Evolutionary conservation across 1,140 invertebrate genomes (phyloP).

Genomic region (Heliconius hewitsoni): DNA sequence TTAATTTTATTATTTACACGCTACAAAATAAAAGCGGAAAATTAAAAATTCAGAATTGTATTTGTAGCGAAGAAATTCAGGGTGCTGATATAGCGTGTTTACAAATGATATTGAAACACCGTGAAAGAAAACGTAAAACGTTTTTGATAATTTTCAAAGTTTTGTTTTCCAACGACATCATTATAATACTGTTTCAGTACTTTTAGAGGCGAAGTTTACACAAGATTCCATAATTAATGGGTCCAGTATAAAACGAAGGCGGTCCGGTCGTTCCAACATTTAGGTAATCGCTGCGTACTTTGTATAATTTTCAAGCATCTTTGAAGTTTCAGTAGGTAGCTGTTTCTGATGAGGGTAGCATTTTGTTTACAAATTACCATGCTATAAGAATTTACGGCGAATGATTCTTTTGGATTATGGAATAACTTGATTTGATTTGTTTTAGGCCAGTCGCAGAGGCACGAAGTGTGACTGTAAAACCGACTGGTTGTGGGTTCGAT

Average conservation of each 20-base stretch:
- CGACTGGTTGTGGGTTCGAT: too few species aligned
- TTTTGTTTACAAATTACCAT: background rate
- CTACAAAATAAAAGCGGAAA: too few species aligned
- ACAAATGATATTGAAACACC: background rate
- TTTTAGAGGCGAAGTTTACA: background rate
- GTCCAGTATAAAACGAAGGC: background rate
- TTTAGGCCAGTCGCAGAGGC: too few species aligned
- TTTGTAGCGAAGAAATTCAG: too few species aligned
- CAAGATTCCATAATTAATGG: conserved; percentile 2
- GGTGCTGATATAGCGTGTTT: too few species aligned
- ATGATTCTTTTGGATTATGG: background rate
- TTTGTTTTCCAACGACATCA: conserved; percentile 1
- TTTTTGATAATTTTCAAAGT: background rate
- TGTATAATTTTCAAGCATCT: conserved; percentile 2
- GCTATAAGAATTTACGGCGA: conserved; percentile 4
- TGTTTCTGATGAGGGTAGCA: background rate
- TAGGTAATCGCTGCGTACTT: background rate
- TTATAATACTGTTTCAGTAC: conserved; percentile 3
- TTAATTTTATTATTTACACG: too few species aligned
- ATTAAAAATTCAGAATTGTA: too few species aligned
- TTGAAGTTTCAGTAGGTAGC: background rate
- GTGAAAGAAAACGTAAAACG: background rate
- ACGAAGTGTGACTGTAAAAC: too few species aligned
- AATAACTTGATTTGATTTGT: background rate
- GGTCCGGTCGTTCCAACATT: background rate